A percentile compares a stretch with the other conserved stretches of the same genome.
Evolutionary conservation across 1,140 invertebrate species (phyloP).

Genomic region (Acromyrmex echinatior): DNA sequence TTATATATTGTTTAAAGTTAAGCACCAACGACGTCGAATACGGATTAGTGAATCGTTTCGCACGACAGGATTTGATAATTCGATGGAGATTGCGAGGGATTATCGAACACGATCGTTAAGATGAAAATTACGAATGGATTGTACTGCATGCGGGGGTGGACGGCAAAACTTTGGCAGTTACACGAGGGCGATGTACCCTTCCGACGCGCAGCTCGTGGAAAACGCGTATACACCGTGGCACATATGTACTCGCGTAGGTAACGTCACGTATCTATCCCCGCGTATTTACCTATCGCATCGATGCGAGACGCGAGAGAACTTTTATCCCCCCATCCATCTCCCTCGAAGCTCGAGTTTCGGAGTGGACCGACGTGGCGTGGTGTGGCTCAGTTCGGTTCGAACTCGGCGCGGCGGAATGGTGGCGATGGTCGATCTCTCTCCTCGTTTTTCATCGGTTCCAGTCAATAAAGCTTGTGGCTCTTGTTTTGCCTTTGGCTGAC

Average conservation of each 20-base stretch:
- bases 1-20: neutral
- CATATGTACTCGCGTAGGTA: slow-evolving; percentile 58
- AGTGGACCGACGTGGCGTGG: slow-evolving; percentile 28
- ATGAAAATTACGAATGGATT: slow-evolving; percentile 43
- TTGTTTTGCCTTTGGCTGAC: slow-evolving; percentile 83
- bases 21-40: neutral
- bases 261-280: slow-evolving; percentile 72
- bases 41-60: slow-evolving; percentile 22
- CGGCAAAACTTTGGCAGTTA: slow-evolving; percentile 62
- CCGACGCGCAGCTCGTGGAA: slow-evolving; percentile 12
- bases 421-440: slow-evolving; percentile 73
- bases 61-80: slow-evolving; percentile 25
- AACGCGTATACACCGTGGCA: slow-evolving; percentile 47
- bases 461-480: slow-evolving; percentile 81
- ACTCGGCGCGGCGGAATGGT: slow-evolving; percentile 39
- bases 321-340: slow-evolving; percentile 38
- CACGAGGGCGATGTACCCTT: slow-evolving; percentile 38
- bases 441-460: slow-evolving; percentile 83
- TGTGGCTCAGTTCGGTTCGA: neutral
- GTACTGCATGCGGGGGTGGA: neutral
- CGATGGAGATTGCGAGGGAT: slow-evolving; percentile 24
- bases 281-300: slow-evolving; percentile 74
- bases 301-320: slow-evolving; percentile 67
- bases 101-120: slow-evolving; percentile 12
- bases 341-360: slow-evolving; percentile 62